These are phyloP conservation scores for Perithous albicinctus DNA, from an alignment of 2,888 invertebrate genomes.

Conservation along the genomic window DNA sequence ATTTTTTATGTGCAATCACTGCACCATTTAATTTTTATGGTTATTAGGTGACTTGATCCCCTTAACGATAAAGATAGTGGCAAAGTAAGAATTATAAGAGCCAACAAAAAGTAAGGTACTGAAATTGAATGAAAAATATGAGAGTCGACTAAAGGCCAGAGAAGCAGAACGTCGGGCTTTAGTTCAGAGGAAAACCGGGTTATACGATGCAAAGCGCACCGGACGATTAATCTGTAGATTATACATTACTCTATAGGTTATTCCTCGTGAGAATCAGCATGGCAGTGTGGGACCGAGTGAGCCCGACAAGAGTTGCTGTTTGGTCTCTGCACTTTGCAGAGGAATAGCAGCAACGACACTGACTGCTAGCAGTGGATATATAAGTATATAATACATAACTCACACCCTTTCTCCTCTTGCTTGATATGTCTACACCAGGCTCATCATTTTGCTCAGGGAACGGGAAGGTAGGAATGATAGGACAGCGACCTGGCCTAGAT, in stretches of 20 bases:
- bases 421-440: conserved; percentile 48
- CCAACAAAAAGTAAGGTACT: neutral
- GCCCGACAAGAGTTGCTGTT: conserved; percentile 30
- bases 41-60: no score
- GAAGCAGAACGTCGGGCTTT: neutral
- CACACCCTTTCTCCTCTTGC: conserved; percentile 34
- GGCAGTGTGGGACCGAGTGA: conserved; percentile 25
- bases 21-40: no score
- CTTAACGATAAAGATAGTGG: neutral
- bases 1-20: no score
- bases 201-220: conserved; percentile 36
- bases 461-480: conserved; percentile 35
- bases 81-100: neutral
- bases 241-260: conserved; percentile 60
- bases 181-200: conserved; percentile 20
- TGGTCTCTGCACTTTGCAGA: conserved; percentile 47
- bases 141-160: neutral
- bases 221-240: conserved; percentile 68
- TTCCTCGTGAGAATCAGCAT: conserved; percentile 41
- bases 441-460: conserved; percentile 54
- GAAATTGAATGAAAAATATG: neutral
- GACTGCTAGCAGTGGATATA: conserved; percentile 50
- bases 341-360: conserved; percentile 30
- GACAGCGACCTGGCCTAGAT: conserved; percentile 20
- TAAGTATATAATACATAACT: conserved; percentile 42